phyloP scores from a whole-genome alignment of 2,888 invertebrate genomes.

The Drosophila nigricruria region DNA sequence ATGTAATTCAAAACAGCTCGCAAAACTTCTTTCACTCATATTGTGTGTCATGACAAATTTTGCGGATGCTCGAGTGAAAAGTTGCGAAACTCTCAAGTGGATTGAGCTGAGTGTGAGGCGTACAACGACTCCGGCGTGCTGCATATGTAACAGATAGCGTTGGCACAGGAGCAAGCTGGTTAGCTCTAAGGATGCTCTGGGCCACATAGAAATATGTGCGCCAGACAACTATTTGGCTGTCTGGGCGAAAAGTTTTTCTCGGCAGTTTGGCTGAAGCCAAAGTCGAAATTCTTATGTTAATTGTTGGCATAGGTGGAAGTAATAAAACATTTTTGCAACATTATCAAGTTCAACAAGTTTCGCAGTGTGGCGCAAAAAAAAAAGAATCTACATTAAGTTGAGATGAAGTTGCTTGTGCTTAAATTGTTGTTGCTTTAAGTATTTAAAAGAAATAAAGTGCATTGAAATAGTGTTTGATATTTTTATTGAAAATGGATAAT shows the following conservation, averaged over 20 bases:
- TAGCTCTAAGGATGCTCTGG: slow-evolving; percentile 26
- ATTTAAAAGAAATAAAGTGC: not conserved
- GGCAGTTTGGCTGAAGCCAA: slow-evolving; percentile 30
- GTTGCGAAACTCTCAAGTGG: slow-evolving; percentile 48
- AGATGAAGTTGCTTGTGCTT: too few species aligned
- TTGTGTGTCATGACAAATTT: slow-evolving; percentile 74
- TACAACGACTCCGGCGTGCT: slow-evolving; percentile 9
- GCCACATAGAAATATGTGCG: slow-evolving; percentile 43
- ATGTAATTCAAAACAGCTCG: slow-evolving; percentile 68
- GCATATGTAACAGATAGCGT: slow-evolving; percentile 58
- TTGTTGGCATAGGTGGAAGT: slow-evolving; percentile 78
- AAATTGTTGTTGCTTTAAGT: not conserved
- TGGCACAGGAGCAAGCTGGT: not conserved
- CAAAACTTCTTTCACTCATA: slow-evolving; percentile 35
- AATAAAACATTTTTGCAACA: slow-evolving; percentile 74
- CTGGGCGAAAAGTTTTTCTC: slow-evolving; percentile 54
- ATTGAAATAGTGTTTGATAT: not conserved
- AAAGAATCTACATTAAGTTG: not conserved
- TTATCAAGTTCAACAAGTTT: slow-evolving; percentile 66
- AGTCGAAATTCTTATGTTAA: slow-evolving; percentile 72
- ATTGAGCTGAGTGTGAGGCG: not conserved
- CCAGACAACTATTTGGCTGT: slow-evolving; percentile 59
- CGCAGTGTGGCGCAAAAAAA: not conserved
- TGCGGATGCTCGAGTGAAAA: slow-evolving; percentile 54
- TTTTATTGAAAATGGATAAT: not conserved